Base-by-base conservation (phyloP, 2,113 vertebrate species). In the Amazona guildingii region DNA sequence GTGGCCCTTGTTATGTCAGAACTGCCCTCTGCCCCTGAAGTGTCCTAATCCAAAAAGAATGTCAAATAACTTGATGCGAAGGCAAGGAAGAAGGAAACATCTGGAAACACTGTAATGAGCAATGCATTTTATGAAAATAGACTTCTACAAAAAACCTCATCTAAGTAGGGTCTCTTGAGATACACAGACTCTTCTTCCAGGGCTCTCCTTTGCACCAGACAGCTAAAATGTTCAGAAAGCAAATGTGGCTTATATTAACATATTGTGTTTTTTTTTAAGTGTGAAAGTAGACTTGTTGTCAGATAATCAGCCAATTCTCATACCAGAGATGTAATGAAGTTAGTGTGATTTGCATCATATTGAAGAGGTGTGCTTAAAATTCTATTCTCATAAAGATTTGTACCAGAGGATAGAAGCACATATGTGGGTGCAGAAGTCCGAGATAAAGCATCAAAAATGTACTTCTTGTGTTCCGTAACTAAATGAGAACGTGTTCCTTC, bases 61-160 rank as follows among this genome's bases (percentile, higher is more conserved):
- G 68, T 24, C 74, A 12, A 91, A 62, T 67, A 37, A 35, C 13
- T 55, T 86, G 14, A 16, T 80, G 37, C 6, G 18, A 90, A 54
- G 43, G 19, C 28, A 48, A 85, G 43, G 52, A 90, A 73, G 25
- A 84, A 57, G 25, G 24, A 18, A 94, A 83, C 62, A 55, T 76
- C 80, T 83, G 90, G 75, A 84, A 82, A 75, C 28, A 59, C 5
- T 0, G 1, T 87, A 80, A 72, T 62, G 21, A 84, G 44, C 24
- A 72, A 49, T 74, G 33, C 74, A 68, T 73, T 86, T 91, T 64
- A 24, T 31, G 82, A 76, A 93, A 94, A 92, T 57, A 93, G n/a
- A 57, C 37, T 76, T 67, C 23, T 77, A 41, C 41, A 3, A 46
- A 63, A 67, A 54, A 2, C 1, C 5, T 2, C 9, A 0, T 44